A percentile compares a stretch with the other conserved stretches of the same genome.
Conservation (phyloP, 64 coral and sea anemone genomes). For the Cladopsammia gracilis region DNA sequence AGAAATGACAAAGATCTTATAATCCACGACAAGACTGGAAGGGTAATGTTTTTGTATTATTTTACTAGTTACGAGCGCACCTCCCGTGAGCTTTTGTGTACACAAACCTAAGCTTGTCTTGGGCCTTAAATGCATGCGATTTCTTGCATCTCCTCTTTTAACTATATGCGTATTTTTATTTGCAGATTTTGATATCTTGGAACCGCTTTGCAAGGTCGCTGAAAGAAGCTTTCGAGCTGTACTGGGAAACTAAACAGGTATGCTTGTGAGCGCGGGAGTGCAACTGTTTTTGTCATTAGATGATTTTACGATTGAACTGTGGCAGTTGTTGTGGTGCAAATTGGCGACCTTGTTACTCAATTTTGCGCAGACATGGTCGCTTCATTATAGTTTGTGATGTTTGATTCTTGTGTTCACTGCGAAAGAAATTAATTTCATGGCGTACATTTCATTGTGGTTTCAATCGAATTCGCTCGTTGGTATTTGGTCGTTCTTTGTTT, state of each 20-base stretch:
- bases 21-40: conserved; percentile 83
- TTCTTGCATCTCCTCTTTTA: too few relatives aligned
- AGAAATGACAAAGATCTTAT: conserved; percentile 50
- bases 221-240: conserved; percentile 95
- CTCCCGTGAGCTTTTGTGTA: not conserved
- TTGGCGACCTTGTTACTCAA: not conserved
- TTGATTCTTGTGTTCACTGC: not conserved
- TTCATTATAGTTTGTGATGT: not conserved
- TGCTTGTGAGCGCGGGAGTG: not conserved
- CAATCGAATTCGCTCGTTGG: not conserved
- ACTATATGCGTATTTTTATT: conserved; percentile 19
- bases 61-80: not conserved
- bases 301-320: conserved; percentile 18
- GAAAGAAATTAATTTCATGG: not conserved
- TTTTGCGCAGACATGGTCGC: not conserved
- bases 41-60: conserved; percentile 63
- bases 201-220: conserved; percentile 99
- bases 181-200: conserved; percentile 97
- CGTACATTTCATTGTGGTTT: not conserved
- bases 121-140: too few relatives aligned
- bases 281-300: conserved; percentile 44
- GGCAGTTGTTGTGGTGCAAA: not conserved
- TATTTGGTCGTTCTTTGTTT: not conserved
- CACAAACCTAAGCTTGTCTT: not conserved
- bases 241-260: conserved; percentile 98